Percentiles rank a stretch among this genome's conserved stretches.
These are phyloP conservation scores for Sipha flava DNA, from an alignment of 1,140 invertebrate species.

Conservation along the genomic window DNA sequence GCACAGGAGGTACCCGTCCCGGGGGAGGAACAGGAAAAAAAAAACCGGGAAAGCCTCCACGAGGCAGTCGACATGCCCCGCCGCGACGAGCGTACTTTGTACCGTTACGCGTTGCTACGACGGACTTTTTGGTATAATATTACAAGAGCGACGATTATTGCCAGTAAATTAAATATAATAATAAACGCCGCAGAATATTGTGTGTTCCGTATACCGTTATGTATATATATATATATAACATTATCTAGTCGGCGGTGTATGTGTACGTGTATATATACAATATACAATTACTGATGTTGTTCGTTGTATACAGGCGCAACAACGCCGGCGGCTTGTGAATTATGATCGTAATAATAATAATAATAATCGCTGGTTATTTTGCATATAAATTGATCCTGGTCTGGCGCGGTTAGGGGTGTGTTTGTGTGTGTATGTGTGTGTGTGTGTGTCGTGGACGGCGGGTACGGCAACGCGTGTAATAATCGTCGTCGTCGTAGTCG, in stretches of 20 bases:
- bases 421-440: not conserved
- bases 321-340: not conserved
- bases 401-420: not conserved
- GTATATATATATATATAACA: not conserved
- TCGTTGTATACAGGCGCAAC: not conserved
- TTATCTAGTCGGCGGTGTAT: too few relatives aligned
- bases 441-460: not conserved
- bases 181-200: not conserved
- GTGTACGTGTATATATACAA: not conserved
- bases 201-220: not conserved
- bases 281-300: not conserved
- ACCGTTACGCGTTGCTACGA: too few relatives aligned
- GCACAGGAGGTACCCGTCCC: too few relatives aligned
- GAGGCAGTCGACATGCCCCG: too few relatives aligned
- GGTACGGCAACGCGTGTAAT: not conserved
- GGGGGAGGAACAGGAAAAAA: too few relatives aligned
- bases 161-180: not conserved
- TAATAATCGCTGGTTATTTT: conserved; percentile 13
- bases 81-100: too few relatives aligned
- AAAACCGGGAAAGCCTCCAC: too few relatives aligned
- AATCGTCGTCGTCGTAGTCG: not conserved
- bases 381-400: conserved; percentile 3
- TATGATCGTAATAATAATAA: conserved; percentile 5
- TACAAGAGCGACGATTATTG: not conserved
- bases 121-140: too few relatives aligned